Evolutionary conservation across 2,797 vertebrate species (phyloP).

Genomic region (Squalus acanthias): DNA sequence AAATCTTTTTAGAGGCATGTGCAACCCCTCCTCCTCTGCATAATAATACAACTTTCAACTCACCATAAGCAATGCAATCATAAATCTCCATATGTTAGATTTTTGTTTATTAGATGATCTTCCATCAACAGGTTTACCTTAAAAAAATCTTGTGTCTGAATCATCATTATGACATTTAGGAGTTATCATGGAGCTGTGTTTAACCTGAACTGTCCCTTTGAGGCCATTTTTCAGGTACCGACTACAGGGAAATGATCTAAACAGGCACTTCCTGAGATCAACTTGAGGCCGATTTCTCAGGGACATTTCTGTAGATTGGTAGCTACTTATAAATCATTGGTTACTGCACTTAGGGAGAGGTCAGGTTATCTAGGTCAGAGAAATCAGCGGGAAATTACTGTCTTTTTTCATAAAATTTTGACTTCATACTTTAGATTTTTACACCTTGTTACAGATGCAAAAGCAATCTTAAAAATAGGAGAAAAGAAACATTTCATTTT

Average conservation of each 20-base stretch:
- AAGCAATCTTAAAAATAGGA: not conserved
- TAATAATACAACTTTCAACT: not conserved
- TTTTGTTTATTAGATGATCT: not conserved
- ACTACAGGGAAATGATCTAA: not conserved
- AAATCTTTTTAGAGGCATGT: not conserved
- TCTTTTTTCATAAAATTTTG: not conserved
- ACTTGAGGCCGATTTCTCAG: not conserved
- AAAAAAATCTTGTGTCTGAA: not conserved
- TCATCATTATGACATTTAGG: not conserved
- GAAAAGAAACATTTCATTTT: not conserved
- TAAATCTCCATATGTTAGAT: not conserved
- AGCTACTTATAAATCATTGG: not conserved
- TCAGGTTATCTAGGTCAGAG: not conserved
- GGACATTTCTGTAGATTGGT: not conserved
- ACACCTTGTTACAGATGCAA: not conserved
- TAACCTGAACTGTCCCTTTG: not conserved
- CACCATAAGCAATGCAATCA: not conserved
- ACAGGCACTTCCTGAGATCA: not conserved
- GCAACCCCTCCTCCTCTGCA: not conserved
- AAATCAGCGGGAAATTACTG: not conserved
- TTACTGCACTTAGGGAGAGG: not conserved
- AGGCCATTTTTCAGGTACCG: not conserved
- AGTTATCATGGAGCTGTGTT: not conserved
- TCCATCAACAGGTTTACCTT: not conserved
- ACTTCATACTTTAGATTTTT: not conserved